These are phyloP conservation scores for Cyclina sinensis DNA, from an alignment of 1,140 invertebrate genomes.

Conservation along the genomic window DNA sequence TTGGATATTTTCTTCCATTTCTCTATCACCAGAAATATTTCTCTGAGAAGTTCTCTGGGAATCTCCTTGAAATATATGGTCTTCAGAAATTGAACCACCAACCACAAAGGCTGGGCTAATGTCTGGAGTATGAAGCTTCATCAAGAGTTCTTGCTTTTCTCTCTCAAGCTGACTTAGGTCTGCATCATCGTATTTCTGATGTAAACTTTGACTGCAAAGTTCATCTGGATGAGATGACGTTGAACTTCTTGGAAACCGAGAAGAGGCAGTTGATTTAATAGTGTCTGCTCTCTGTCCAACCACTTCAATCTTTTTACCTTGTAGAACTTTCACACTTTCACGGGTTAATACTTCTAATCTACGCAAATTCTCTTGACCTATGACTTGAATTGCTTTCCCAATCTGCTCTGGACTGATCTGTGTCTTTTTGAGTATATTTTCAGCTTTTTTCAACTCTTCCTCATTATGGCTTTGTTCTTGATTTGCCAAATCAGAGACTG, in stretches of 20 bases:
- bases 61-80: not conserved
- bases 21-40: constrained; percentile 61
- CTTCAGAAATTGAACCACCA: not conserved
- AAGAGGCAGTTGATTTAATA: not conserved
- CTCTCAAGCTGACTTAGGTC: constrained; percentile 52
- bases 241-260: not conserved
- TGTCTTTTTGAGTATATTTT: constrained; percentile 18
- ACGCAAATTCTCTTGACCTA: constrained; percentile 62
- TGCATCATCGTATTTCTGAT: constrained; percentile 38
- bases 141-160: constrained; percentile 53
- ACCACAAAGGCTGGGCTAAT: not conserved
- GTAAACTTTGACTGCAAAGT: not conserved
- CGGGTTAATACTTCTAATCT: constrained; percentile 54
- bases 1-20: constrained; percentile 6
- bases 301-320: constrained; percentile 61
- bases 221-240: not conserved
- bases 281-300: constrained; percentile 22
- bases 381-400: constrained; percentile 67
- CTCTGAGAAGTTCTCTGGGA: not conserved
- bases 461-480: not conserved
- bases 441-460: not conserved
- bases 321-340: constrained; percentile 30
- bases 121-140: constrained; percentile 27
- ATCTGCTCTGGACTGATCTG: constrained; percentile 62
- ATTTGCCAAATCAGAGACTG: not conserved